Base-by-base conservation (phyloP, 2,113 vertebrate species). In the Felis chaus region DNA sequence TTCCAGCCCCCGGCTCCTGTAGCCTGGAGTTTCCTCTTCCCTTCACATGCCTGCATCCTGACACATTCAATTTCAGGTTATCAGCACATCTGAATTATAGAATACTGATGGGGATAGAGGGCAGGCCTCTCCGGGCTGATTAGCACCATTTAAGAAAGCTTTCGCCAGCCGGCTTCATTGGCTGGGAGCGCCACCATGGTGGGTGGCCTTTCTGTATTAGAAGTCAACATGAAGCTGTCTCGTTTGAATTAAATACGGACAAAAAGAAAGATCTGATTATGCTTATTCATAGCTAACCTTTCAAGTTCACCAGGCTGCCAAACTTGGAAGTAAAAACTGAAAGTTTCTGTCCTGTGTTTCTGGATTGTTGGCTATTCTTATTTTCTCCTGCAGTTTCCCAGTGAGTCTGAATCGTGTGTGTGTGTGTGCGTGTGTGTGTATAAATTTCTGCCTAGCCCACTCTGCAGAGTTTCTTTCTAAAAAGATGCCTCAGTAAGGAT, bases 71-170 rank as follows among this genome's bases (percentile, higher is more conserved):
- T 99, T 99, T 99, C 99, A 99, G 99, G 99, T 99, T 99, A 99
- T 99, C 99, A 98, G 99, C 99, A 99, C 99, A 99, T 99, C 99
- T 99, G 99, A 99, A 99, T 99, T 99, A 99, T 98, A 98, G 99
- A 99, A 99, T 99, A 98, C 99, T 99, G 99, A 99, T 98, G 99
- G 99, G 99, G 99, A 99, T 98, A 99, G 99, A 99, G 99, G 99
- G 99, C 99, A 99, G 98, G 99, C 99, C 99, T 99, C 99, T 98
- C 99, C 65, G 99, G 99, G 99, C 99, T 99, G 99, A 99, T 99
- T 99, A 99, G 99, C 99, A 99, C 99, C 99, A 99, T 99, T 99
- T 99, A 99, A 99, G 99, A 99, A 99, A 99, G 99, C 98, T 99
- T 99, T 99, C 98, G 97, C 99, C 99, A 98, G 99, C 99, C 98